phyloP scores from a whole-genome alignment of 2,797 vertebrate species.

The Enteromius thamalakanensis region DNA sequence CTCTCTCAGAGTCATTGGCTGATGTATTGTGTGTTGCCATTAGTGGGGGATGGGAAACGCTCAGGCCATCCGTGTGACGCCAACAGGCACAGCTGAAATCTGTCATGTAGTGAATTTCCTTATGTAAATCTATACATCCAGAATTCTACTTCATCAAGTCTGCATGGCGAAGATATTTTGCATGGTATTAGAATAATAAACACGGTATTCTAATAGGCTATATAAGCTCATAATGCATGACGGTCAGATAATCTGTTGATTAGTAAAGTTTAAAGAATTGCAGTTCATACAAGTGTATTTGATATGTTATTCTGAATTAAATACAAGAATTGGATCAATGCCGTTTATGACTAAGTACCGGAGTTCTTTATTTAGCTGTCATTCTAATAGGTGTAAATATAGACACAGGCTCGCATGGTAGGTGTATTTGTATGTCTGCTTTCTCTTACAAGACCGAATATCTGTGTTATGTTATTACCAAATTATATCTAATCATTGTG shows the following conservation, averaged over 20 bases:
- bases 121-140: slow-evolving; percentile 24
- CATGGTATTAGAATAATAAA: background rate
- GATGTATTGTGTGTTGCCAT: slow-evolving; percentile 41
- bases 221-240: slow-evolving; percentile 1
- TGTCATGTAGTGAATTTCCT: slow-evolving; percentile 30
- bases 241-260: slow-evolving; percentile 5
- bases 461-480: background rate
- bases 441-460: slow-evolving; percentile 25
- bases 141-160: slow-evolving; percentile 3
- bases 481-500: slow-evolving; percentile 1
- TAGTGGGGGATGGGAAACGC: slow-evolving; percentile 48
- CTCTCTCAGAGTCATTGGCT: slow-evolving; percentile 36
- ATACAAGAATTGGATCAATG: slow-evolving; percentile 15
- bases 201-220: background rate
- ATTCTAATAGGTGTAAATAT: slow-evolving; percentile 52
- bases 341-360: slow-evolving; percentile 34
- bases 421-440: slow-evolving; percentile 37
- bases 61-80: slow-evolving; percentile 35
- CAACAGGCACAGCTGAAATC: slow-evolving; percentile 35
- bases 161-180: background rate
- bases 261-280: background rate
- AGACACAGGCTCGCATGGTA: slow-evolving; percentile 24
- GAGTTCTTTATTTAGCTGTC: slow-evolving; percentile 49
- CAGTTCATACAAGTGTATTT: slow-evolving; percentile 7
- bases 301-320: background rate